These are phyloP conservation scores for Anoplius nigerrimus DNA, from an alignment of 2,888 invertebrate genomes.

Conservation along the genomic window DNA sequence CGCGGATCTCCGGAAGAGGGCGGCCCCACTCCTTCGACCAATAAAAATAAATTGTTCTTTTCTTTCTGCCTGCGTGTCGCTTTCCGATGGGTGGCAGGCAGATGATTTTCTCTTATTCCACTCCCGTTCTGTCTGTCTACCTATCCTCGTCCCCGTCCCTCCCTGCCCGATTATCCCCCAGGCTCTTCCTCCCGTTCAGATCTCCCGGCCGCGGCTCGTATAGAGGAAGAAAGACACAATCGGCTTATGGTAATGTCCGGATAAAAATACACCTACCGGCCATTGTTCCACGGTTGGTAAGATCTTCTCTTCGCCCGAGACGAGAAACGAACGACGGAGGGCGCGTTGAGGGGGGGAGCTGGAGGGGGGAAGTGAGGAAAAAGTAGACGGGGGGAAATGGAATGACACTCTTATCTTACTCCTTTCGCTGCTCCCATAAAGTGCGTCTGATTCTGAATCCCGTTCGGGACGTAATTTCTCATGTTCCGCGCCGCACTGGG, in stretches of 20 bases:
- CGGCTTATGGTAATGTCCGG: slow-evolving; percentile 61
- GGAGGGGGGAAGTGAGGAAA: slow-evolving; percentile 31
- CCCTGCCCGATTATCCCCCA: slow-evolving; percentile 6
- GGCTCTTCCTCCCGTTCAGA: slow-evolving; percentile 2
- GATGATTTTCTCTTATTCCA: slow-evolving; percentile 33
- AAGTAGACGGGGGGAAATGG: slow-evolving; percentile 16
- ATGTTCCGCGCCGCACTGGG: not conserved
- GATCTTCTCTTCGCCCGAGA: slow-evolving; percentile 39
- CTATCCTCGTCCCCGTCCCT: slow-evolving; percentile 10
- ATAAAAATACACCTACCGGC: slow-evolving; percentile 57
- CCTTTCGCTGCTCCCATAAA: not conserved
- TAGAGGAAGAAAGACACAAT: slow-evolving; percentile 49
- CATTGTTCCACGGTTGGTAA: slow-evolving; percentile 53
- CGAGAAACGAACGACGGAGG: slow-evolving; percentile 35
- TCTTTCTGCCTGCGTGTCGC: slow-evolving; percentile 23
- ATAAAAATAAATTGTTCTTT: slow-evolving; percentile 10
- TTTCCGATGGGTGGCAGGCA: slow-evolving; percentile 21
- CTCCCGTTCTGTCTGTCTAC: slow-evolving; percentile 18
- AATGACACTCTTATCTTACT: slow-evolving; percentile 7
- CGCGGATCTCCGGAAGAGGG: not conserved
- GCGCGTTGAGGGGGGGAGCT: too few species aligned
- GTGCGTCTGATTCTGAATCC: not conserved
- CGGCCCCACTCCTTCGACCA: slow-evolving; percentile 6
- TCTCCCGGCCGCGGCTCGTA: slow-evolving; percentile 33
- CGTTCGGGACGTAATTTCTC: too few species aligned